Base-by-base conservation (phyloP, 2,888 invertebrate genomes). In the Mythimna impura region DNA sequence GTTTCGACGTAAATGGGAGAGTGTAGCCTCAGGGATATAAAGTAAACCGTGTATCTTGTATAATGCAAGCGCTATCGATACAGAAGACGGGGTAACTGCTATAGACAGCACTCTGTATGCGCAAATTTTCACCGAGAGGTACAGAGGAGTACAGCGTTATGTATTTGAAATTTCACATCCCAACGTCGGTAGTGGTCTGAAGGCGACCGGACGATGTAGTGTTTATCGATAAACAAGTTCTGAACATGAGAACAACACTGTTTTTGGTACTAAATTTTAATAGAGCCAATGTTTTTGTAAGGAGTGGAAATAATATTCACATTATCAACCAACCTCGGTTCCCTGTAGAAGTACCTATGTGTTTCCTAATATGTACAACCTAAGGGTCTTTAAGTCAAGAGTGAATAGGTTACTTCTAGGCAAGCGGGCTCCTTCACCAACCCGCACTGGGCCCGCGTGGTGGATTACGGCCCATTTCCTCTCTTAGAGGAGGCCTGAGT, bases 11-110 rank as follows among this genome's bases (percentile, higher is more conserved):
- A 64, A 64, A 76, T 64, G n/a, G 47, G 34, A 6, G 17, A 55
- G 40, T 47, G 55, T 81, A 47, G 63, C 71, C 55, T 57, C 17
- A 54, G 70, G 78, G 66, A 70, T 70, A 36, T 52, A 76, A 66
- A 80, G 17, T 54, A n/a, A 73, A 62, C 64, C 43, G 52, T 70
- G 57, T 63, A 60, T 57, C 36, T 40, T 67, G 43, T 40, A 61
- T 65, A 61, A 79, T 77, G 57, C 66, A 71, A 66, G 54, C 74
- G 25, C 20, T 63, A 54, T 76, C 54, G 67, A 67, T 60, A 17
- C 5, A 20, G 22, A 25, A 43, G 30, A 30, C 30, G n/a, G 73
- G 43, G 54, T 9, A 40, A 66, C 58, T 73, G 80, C 22, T 22
- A 17, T 22, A 30, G 54, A 76, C 73, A 50, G 36, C 47, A 63